Evolutionary conservation across 2,113 vertebrate species (phyloP).

Genomic region (Chaetops frenatus): DNA sequence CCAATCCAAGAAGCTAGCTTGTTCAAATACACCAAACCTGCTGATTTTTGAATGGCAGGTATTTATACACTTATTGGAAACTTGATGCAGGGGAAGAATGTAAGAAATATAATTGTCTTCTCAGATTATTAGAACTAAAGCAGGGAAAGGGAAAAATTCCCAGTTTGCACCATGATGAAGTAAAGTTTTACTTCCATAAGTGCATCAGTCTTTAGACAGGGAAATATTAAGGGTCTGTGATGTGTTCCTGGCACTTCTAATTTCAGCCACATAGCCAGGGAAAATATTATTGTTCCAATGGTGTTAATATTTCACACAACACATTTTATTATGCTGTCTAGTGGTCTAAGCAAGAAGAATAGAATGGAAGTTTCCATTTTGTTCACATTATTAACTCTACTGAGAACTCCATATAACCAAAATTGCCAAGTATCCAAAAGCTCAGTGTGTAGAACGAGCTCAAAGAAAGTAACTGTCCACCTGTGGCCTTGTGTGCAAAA

Average conservation of each 20-base stretch:
- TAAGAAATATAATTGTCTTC: background rate
- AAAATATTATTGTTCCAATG: background rate
- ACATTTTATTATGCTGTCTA: background rate
- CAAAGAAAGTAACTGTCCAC: background rate
- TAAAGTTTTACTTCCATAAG: background rate
- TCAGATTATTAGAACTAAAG: background rate
- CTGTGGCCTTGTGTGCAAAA: background rate
- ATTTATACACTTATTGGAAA: background rate
- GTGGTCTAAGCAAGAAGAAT: background rate
- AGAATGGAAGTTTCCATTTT: background rate
- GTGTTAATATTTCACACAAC: background rate
- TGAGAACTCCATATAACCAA: background rate
- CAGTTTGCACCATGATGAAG: background rate
- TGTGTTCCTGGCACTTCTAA: background rate
- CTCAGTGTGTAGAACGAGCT: background rate
- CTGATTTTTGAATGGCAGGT: background rate
- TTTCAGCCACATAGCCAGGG: background rate
- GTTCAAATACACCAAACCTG: background rate
- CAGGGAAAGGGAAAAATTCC: background rate
- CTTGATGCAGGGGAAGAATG: background rate
- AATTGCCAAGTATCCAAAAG: background rate
- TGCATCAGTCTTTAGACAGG: background rate
- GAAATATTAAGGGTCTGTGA: background rate
- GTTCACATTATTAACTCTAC: background rate
- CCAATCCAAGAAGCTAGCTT: background rate